A percentile compares a stretch with the other conserved stretches of the same genome.
Conservation (phyloP, 2,113 vertebrate species). For the Ascaphus truei region DNA sequence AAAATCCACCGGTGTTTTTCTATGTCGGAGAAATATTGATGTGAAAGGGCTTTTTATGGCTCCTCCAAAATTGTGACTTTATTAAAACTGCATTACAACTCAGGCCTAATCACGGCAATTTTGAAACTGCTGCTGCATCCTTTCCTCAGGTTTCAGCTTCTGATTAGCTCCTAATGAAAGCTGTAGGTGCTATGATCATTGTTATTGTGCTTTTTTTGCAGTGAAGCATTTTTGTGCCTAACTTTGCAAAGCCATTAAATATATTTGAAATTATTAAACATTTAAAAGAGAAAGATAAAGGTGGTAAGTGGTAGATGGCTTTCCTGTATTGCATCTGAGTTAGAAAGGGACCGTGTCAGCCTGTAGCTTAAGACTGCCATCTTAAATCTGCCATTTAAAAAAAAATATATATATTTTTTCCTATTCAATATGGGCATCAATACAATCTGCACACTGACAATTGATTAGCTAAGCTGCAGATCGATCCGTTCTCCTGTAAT, state of each 20-base stretch:
- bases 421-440: no score
- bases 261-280: no score
- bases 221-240: conserved; percentile 27
- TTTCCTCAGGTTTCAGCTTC: conserved; percentile 23
- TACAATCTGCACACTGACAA: no score
- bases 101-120: conserved; percentile 29
- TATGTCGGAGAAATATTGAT: conserved; percentile 32
- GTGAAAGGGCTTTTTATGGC: conserved; percentile 24
- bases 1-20: conserved; percentile 19
- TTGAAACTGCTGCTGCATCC: conserved; percentile 13
- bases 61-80: conserved; percentile 20
- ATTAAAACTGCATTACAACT: neutral
- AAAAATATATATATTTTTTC: no score
- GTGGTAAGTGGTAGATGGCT: no score
- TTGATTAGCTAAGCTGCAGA: no score
- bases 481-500: no score
- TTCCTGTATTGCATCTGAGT: no score
- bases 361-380: no score
- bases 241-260: neutral
- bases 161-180: conserved; percentile 34
- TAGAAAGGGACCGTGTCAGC: no score
- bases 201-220: conserved; percentile 21
- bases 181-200: conserved; percentile 29
- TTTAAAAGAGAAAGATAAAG: no score
- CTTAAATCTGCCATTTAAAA: no score